Evolutionary conservation across 2,797 vertebrate genomes (phyloP), one percentile per base, ranked within the genome.

Genomic region (Borostomias antarcticus): DNA sequence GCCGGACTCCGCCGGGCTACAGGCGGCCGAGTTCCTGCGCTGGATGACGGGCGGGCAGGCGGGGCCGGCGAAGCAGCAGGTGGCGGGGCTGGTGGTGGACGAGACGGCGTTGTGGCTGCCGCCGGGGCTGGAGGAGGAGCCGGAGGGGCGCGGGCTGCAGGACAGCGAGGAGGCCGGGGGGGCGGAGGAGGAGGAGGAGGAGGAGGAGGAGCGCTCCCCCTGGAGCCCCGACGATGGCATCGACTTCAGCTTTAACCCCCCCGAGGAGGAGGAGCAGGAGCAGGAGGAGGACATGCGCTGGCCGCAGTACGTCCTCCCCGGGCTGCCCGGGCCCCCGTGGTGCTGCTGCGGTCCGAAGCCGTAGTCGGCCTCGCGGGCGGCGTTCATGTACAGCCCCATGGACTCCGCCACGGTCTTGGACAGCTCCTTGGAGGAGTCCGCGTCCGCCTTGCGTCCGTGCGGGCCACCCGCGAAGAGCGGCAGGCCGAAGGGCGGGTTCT

Each of bases 321-420:
- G 92, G 77, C 93, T 96, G 72, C 85, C 68, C 53, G 77, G 89
- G 58, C 88, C 86, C 56, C 90, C 87, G 65, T 97, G 96, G 82
- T 94, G n/a, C n/a, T n/a, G n/a, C n/a, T n/a, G n/a, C n/a, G n/a
- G 95, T 70, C 93, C 92, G 0, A 95, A 98, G 73, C 92, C 78
- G 69, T 94, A 97, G 78, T 98, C 98, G 0, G 94, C 92, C 6
- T 98, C 98, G 79, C 97, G 92, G 76, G 94, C 91, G 0, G 95
- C 96, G 79, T 99, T 96, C 98, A 99, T 99, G 76, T 99, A 99
- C 35, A 99, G 90, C 74, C 96, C 98, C 98, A 99, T 99, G 70
- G 98, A 99, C 86, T 99, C 98, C 0, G 97, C 98, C 72, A 98
- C 98, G 0, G 97, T 93, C 61, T 96, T 96, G 37, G 98, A 97